Conservation (phyloP, 2,888 invertebrate species). For the Anagyrus pseudococci region DNA sequence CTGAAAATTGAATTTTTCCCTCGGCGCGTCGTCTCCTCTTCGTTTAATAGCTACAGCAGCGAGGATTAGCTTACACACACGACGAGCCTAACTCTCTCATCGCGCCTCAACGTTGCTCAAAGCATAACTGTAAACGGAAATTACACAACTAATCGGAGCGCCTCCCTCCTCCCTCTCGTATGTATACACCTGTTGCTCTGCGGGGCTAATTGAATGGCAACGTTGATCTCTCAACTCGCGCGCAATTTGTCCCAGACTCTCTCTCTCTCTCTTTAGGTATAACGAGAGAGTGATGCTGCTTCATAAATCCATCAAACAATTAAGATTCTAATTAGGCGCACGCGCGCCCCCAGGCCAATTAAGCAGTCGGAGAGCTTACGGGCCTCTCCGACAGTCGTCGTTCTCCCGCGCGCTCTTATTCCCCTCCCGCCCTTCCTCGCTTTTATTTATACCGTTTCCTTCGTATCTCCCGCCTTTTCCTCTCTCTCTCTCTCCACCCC, state of each 20-base stretch:
- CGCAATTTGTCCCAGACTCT: not conserved
- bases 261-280: no score
- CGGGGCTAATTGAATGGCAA: not conserved
- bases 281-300: not conserved
- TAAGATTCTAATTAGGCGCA: constrained; percentile 27
- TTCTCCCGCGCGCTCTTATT: not conserved
- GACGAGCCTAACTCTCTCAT: not conserved
- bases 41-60: no score
- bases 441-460: no score
- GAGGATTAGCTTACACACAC: no score
- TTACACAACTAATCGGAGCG: not conserved
- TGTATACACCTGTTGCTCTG: not conserved
- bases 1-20: no score
- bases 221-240: not conserved
- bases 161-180: no score
- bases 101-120: constrained; percentile 1
- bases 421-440: not conserved
- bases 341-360: constrained; percentile 20
- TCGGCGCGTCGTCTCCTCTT: no score
- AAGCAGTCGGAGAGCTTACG: constrained; percentile 18
- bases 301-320: constrained; percentile 29
- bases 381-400: constrained; percentile 17
- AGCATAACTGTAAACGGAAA: not conserved
- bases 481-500: no score
- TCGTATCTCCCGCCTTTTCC: no score